A percentile compares a stretch with the other conserved stretches of the same genome.
Evolutionary conservation across 2,113 vertebrate genomes (phyloP).

Genomic region (Archilochus colubris): DNA sequence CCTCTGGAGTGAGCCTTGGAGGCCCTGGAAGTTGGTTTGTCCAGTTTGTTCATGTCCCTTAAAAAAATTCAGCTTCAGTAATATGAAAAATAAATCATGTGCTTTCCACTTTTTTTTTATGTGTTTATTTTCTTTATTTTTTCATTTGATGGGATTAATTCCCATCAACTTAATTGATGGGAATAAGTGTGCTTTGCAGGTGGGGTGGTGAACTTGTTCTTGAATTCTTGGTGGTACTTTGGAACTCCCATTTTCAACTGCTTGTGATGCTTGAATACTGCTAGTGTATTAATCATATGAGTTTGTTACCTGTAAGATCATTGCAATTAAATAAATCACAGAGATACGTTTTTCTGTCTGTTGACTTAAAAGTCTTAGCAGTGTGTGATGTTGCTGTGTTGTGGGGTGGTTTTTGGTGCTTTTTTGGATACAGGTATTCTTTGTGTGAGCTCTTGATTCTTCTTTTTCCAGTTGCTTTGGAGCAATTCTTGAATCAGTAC

Average conservation of each 20-base stretch:
- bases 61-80: not conserved
- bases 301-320: not conserved
- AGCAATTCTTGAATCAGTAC: not conserved
- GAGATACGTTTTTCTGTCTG: accelerated
- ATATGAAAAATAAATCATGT: not conserved
- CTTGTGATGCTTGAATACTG: not conserved
- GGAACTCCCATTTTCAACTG: not conserved
- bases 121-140: not conserved
- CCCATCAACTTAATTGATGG: no score
- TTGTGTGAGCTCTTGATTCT: not conserved
- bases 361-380: not conserved
- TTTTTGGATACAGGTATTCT: not conserved
- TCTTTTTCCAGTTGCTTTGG: not conserved
- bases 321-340: not conserved
- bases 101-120: not conserved
- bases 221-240: not conserved
- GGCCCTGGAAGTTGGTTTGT: not conserved
- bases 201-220: not conserved
- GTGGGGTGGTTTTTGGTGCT: not conserved
- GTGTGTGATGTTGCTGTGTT: not conserved
- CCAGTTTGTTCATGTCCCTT: not conserved
- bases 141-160: not conserved
- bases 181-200: not conserved
- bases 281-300: not conserved
- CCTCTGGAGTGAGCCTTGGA: not conserved